Evolutionary conservation across 2,113 vertebrate genomes (phyloP).

Genomic region (Cisticola juncidis): DNA sequence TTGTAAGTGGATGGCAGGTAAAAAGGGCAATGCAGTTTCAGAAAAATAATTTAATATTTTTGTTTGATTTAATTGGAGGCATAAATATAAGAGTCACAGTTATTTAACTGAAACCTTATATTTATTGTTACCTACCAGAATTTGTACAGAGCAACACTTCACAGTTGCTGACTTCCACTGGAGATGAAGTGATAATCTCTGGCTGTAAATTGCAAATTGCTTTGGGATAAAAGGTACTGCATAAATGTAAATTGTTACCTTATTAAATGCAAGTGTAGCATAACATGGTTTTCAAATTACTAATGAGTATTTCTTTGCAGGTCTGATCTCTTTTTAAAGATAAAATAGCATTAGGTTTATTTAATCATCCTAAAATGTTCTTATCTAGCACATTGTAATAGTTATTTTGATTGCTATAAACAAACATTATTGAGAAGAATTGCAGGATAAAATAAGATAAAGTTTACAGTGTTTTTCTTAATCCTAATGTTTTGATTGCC

Average conservation of each 20-base stretch:
- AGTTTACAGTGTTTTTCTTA: background rate
- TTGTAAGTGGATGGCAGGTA: background rate
- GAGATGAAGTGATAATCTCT: conserved; percentile 63
- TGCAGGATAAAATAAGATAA: background rate
- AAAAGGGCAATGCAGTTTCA: background rate
- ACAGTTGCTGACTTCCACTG: conserved; percentile 12
- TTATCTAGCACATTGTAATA: background rate
- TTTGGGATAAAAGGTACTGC: conserved; percentile 50
- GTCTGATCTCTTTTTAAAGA: background rate
- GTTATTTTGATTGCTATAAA: conserved; percentile 4
- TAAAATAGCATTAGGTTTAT: background rate
- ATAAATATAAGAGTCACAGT: background rate
- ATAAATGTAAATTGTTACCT: conserved; percentile 50
- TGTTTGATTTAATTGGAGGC: background rate
- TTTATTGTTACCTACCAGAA: conserved; percentile 44
- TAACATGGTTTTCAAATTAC: conserved; percentile 42
- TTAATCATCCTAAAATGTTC: background rate
- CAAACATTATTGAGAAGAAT: background rate
- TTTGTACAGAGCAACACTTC: conserved; percentile 18
- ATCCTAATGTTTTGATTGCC: background rate
- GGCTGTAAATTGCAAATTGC: conserved; percentile 56
- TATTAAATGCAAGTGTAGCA: conserved; percentile 46
- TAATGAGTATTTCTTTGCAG: conserved; percentile 37
- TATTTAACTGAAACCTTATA: conserved; percentile 1
- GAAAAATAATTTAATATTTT: background rate